Evolutionary conservation across 2,888 invertebrate genomes (phyloP).

Genomic region (Cheilosia impressa): DNA sequence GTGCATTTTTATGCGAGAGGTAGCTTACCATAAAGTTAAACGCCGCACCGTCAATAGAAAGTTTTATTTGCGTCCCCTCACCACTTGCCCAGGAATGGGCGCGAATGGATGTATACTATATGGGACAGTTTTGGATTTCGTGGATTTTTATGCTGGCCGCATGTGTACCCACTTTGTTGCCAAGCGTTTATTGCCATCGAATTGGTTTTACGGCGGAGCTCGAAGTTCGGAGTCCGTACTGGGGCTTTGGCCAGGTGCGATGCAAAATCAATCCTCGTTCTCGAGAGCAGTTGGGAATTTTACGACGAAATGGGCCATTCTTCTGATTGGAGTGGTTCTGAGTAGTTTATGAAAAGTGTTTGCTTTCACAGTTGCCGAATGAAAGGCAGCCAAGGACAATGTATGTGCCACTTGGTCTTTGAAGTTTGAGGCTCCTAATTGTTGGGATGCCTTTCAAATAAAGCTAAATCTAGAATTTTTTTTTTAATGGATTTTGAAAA

Average conservation of each 20-base stretch:
- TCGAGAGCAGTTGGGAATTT: not conserved
- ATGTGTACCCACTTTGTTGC: slow-evolving; percentile 32
- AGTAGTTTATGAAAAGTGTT: too few relatives aligned
- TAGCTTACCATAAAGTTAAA: slow-evolving; percentile 64
- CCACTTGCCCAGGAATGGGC: slow-evolving; percentile 18
- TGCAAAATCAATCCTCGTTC: not conserved
- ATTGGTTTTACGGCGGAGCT: slow-evolving; percentile 12
- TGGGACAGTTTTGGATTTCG: slow-evolving; percentile 27
- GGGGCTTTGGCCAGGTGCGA: not conserved
- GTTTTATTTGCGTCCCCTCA: slow-evolving; percentile 11
- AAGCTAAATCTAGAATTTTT: too few relatives aligned
- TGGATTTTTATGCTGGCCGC: not conserved
- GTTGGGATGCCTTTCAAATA: too few relatives aligned
- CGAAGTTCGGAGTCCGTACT: not conserved
- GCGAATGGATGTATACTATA: slow-evolving; percentile 2
- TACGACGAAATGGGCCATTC: not conserved
- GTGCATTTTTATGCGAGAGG: slow-evolving; percentile 70
- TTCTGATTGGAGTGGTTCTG: too few relatives aligned
- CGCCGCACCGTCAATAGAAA: slow-evolving; percentile 26
- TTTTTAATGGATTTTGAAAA: too few relatives aligned
- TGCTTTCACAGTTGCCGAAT: too few relatives aligned
- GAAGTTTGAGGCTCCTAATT: too few relatives aligned
- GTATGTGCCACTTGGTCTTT: too few relatives aligned
- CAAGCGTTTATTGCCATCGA: slow-evolving; percentile 7
- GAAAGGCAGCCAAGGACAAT: too few relatives aligned